Evolutionary conservation across 2,888 invertebrate genomes (phyloP).

Genomic region (Aethes cnicana): DNA sequence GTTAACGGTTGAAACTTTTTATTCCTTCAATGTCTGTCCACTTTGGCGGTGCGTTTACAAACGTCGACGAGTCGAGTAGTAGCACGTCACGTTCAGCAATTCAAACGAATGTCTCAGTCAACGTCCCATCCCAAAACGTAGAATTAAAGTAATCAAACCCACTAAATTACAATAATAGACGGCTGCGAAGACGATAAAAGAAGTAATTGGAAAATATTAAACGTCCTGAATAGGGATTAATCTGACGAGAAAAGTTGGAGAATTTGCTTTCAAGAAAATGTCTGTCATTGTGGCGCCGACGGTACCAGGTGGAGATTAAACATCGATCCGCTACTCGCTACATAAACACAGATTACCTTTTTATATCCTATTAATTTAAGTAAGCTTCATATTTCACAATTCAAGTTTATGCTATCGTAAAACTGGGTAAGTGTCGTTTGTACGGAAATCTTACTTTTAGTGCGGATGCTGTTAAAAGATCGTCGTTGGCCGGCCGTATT

Average conservation of each 20-base stretch:
- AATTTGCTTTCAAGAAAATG: constrained; percentile 54
- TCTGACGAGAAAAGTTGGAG: constrained; percentile 47
- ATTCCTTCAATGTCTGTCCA: constrained; percentile 10
- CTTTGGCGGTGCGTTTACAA: constrained; percentile 7
- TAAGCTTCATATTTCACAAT: constrained; percentile 20
- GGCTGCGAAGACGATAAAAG: constrained; percentile 21
- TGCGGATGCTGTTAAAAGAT: constrained; percentile 1
- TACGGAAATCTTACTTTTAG: constrained; percentile 15
- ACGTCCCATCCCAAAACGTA: not conserved
- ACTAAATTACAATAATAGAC: constrained; percentile 18
- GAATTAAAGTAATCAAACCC: constrained; percentile 5
- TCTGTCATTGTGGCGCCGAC: constrained; percentile 49
- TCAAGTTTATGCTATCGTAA: constrained; percentile 23
- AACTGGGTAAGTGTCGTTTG: constrained; percentile 17
- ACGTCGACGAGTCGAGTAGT: not conserved
- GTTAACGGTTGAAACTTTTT: constrained; percentile 19
- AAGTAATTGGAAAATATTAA: constrained; percentile 27
- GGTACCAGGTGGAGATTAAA: constrained; percentile 43
- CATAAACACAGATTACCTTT: constrained; percentile 23
- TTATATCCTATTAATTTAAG: constrained; percentile 26
- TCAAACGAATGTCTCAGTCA: not conserved
- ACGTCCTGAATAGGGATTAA: constrained; percentile 45
- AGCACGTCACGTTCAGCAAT: not conserved
- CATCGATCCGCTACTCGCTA: constrained; percentile 13
- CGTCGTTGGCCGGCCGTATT: not conserved